phyloP scores from a whole-genome alignment of 2,888 invertebrate species.

The Trachelus troglodyta region DNA sequence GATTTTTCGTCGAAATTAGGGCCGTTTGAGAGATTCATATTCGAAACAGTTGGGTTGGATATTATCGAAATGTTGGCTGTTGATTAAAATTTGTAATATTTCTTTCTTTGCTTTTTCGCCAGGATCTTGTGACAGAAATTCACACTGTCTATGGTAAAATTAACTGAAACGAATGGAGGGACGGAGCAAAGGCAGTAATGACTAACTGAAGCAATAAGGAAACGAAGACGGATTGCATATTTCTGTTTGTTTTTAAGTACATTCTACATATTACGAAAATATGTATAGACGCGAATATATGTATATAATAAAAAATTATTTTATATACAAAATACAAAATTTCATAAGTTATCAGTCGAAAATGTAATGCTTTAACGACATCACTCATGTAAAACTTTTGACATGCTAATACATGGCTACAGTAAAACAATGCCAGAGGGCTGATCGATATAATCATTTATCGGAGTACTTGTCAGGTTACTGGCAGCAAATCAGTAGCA shows the following conservation, averaged over 20 bases:
- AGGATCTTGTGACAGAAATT: neutral
- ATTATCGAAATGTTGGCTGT: no score
- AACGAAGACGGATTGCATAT: neutral
- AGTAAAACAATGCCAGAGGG: neutral
- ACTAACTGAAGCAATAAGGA: neutral
- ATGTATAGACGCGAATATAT: neutral
- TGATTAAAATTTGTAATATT: no score
- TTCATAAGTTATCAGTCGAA: neutral
- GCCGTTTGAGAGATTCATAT: no score
- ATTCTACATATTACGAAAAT: neutral
- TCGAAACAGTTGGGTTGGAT: no score
- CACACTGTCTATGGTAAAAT: neutral
- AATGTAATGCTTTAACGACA: neutral
- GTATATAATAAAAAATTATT: neutral
- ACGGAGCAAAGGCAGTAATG: neutral
- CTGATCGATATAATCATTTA: neutral
- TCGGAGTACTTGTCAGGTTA: neutral
- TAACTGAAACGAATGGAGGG: neutral
- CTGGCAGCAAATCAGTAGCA: neutral
- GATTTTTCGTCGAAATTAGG: no score
- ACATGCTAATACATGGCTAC: neutral
- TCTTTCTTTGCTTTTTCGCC: no score
- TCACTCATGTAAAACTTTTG: neutral
- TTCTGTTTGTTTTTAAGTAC: neutral
- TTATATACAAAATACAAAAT: neutral